Evolutionary conservation across 2,113 vertebrate species (phyloP).

Genomic region (Quiscalus mexicanus): DNA sequence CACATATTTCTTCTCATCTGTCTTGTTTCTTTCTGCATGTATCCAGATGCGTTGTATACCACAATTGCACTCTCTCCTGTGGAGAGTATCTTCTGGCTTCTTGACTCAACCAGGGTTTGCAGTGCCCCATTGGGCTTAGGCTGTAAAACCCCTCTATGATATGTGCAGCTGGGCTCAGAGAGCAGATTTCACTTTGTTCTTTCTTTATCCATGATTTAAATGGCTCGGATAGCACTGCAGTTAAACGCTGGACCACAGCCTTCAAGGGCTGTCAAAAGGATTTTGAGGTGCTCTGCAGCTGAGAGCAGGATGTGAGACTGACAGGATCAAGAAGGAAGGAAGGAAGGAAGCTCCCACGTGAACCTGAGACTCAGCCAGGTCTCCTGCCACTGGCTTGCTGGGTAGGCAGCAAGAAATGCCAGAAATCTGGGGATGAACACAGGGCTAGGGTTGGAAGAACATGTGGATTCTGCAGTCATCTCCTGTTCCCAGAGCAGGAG

Average conservation of each 20-base stretch:
- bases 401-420: background rate
- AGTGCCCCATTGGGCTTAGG: background rate
- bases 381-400: background rate
- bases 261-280: background rate
- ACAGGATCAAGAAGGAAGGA: slow-evolving; percentile 13
- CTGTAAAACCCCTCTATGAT: slow-evolving; percentile 26
- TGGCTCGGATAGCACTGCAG: background rate
- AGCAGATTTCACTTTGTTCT: slow-evolving; percentile 36
- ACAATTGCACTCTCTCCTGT: background rate
- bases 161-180: slow-evolving; percentile 35
- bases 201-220: slow-evolving; percentile 27
- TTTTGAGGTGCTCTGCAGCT: slow-evolving; percentile 9
- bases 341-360: slow-evolving; percentile 28
- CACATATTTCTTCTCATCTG: slow-evolving; percentile 28
- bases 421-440: background rate
- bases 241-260: slow-evolving; percentile 2
- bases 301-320: slow-evolving; percentile 21
- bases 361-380: slow-evolving; percentile 15
- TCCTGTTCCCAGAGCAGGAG: background rate
- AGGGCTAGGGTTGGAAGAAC: background rate
- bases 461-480: background rate
- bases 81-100: slow-evolving; percentile 33
- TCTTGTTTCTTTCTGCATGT: background rate
- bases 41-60: slow-evolving; percentile 27
- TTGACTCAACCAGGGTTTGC: background rate